Conservation (phyloP, 2,113 vertebrate genomes). For the Anhinga rufa region DNA sequence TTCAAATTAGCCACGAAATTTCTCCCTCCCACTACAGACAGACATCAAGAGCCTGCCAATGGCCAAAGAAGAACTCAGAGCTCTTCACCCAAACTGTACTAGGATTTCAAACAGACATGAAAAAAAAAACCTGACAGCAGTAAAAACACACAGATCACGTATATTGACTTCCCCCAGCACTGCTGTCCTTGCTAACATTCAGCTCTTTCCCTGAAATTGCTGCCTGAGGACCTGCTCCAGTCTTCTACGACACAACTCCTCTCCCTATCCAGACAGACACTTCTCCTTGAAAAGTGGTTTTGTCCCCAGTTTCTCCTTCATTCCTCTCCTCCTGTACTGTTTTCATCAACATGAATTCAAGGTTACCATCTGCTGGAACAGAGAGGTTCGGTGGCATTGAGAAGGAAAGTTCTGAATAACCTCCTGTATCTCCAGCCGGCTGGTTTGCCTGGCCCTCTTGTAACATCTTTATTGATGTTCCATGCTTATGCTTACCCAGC, state of each 20-base stretch:
- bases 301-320: background rate
- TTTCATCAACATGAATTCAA: background rate
- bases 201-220: background rate
- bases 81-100: background rate
- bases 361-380: background rate
- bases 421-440: background rate
- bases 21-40: background rate
- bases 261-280: background rate
- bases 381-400: background rate
- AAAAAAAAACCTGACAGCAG: background rate
- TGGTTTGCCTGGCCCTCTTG: background rate
- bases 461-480: slow-evolving; percentile 17
- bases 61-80: background rate
- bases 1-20: background rate
- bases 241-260: background rate
- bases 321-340: background rate
- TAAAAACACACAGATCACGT: background rate
- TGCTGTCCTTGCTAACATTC: background rate
- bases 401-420: background rate
- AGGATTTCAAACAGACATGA: background rate
- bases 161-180: background rate
- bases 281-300: background rate
- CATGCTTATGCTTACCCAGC: background rate
- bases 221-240: background rate
- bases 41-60: background rate